A percentile compares a stretch with the other conserved stretches of the same genome.
Evolutionary conservation across 35 echinoderm and acorn worm genomes (phyloP).

Genomic region (Holothuria glaberrima): DNA sequence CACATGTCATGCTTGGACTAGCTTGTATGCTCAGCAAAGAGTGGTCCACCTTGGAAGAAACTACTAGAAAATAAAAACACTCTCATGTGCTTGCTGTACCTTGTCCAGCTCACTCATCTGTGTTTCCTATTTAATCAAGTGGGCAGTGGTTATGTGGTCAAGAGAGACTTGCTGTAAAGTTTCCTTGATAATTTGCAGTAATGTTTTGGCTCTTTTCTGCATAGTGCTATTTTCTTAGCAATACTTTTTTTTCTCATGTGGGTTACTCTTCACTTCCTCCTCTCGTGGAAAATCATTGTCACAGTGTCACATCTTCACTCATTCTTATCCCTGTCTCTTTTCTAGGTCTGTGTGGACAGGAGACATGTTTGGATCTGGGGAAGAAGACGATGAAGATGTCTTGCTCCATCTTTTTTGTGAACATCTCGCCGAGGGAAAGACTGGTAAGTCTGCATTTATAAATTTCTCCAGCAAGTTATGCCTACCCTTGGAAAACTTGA

Average conservation of each 20-base stretch:
- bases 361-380: slow-evolving; percentile 94
- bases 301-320: background rate
- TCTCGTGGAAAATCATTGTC: too few relatives aligned
- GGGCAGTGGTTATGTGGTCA: too few relatives aligned
- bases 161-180: too few relatives aligned
- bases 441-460: slow-evolving; percentile 57
- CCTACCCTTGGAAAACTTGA: background rate
- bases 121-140: too few relatives aligned
- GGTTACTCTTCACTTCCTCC: too few relatives aligned
- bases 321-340: background rate
- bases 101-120: too few relatives aligned
- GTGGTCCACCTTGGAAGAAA: too few relatives aligned
- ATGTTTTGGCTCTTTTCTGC: background rate
- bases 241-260: background rate
- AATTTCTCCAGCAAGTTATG: background rate
- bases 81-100: too few relatives aligned
- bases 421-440: slow-evolving; percentile 80
- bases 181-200: too few relatives aligned
- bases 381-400: slow-evolving; percentile 96
- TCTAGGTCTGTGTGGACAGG: slow-evolving; percentile 91
- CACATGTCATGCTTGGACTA: too few relatives aligned
- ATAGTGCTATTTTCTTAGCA: background rate
- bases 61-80: too few relatives aligned
- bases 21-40: too few relatives aligned
- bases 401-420: slow-evolving; percentile 79